Evolutionary conservation across 2,113 vertebrate species (phyloP).

Genomic region (Parus major): DNA sequence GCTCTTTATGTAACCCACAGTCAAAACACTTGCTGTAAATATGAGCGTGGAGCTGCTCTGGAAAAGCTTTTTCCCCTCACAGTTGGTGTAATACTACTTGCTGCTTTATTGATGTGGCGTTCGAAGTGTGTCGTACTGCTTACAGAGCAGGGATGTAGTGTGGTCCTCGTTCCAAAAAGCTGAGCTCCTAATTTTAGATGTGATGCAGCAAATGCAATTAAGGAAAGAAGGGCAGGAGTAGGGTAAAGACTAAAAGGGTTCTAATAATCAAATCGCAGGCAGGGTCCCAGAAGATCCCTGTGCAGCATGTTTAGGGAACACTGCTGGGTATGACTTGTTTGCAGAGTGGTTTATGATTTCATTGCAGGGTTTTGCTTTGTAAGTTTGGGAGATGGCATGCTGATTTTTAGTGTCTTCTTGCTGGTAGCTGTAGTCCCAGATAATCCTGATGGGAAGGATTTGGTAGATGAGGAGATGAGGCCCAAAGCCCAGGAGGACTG

Average conservation of each 20-base stretch:
- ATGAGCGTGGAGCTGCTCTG: neutral
- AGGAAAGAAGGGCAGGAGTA: constrained; percentile 64
- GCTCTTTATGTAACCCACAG: constrained; percentile 53
- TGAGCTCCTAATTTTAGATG: constrained; percentile 53
- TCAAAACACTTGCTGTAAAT: constrained; percentile 48
- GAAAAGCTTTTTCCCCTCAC: constrained; percentile 33
- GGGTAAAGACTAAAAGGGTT: constrained; percentile 59
- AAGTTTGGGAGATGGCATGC: neutral
- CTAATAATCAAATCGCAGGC: constrained; percentile 33
- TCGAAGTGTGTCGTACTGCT: constrained; percentile 1
- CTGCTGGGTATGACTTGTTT: neutral
- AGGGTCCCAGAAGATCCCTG: neutral
- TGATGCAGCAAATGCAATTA: constrained; percentile 57
- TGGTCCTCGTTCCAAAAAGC: constrained; percentile 41
- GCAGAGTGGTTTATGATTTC: neutral
- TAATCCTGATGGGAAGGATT: neutral
- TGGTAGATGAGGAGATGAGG: neutral
- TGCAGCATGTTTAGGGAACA: neutral
- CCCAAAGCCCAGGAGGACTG: neutral
- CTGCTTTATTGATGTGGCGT: neutral
- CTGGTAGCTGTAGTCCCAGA: neutral
- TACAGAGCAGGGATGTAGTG: neutral
- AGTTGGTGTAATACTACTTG: constrained; percentile 22
- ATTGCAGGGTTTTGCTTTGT: neutral
- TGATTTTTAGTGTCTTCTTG: neutral